These are phyloP conservation scores for Tamias sibiricus DNA, from an alignment of 2,113 vertebrate genomes.

Conservation along the genomic window DNA sequence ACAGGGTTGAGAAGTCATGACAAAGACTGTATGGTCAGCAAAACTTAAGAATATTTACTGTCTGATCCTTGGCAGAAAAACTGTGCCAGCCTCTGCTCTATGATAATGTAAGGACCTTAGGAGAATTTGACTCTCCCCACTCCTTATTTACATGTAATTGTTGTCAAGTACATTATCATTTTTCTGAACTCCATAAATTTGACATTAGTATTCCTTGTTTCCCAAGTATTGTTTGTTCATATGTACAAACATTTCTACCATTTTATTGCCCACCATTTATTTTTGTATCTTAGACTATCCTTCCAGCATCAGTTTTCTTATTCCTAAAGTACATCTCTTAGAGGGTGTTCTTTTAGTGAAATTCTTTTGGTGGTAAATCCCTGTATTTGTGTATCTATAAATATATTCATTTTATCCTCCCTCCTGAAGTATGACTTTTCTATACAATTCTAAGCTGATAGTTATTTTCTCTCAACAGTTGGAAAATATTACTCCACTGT, in stretches of 20 bases:
- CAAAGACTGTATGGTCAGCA: background rate
- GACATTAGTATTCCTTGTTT: background rate
- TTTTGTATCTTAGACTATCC: conserved; percentile 26
- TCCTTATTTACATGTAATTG: conserved; percentile 24
- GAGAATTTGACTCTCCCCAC: background rate
- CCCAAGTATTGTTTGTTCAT: conserved; percentile 9
- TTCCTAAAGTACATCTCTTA: background rate
- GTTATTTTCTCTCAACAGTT: conserved; percentile 55
- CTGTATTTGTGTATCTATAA: conserved; percentile 3
- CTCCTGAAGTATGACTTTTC: conserved; percentile 48
- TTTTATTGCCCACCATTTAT: background rate
- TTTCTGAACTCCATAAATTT: conserved; percentile 46
- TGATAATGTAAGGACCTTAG: background rate
- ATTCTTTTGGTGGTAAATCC: conserved; percentile 12
- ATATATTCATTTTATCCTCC: conserved; percentile 24
- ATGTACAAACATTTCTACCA: background rate
- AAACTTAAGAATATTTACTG: conserved; percentile 37
- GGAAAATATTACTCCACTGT: conserved; percentile 34
- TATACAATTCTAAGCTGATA: conserved; percentile 22
- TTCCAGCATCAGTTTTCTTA: conserved; percentile 42
- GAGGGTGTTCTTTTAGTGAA: conserved; percentile 40
- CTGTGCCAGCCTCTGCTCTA: background rate
- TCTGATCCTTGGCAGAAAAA: background rate
- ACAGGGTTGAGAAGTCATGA: background rate
- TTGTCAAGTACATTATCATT: background rate